Conservation (phyloP, 1,140 invertebrate species). For the Megalonaias nervosa region DNA sequence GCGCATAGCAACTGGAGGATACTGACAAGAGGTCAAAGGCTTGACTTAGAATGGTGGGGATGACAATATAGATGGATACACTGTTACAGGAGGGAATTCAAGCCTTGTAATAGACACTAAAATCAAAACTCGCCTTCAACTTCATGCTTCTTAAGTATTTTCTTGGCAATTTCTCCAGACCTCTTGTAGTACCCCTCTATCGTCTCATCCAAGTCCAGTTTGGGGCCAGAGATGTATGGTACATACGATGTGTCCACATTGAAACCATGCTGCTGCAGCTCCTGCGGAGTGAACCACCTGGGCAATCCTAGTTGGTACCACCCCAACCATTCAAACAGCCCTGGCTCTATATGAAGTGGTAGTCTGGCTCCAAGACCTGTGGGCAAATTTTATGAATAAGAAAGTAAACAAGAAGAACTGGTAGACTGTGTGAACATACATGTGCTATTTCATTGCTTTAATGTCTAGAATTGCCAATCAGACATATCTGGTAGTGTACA, state of each 20-base stretch:
- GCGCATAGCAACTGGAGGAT: no score
- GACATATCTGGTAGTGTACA: no score
- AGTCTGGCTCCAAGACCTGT: not conserved
- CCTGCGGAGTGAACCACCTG: constrained; percentile 82
- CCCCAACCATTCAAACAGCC: constrained; percentile 91
- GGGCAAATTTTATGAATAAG: no score
- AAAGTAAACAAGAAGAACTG: no score
- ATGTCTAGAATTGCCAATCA: no score
- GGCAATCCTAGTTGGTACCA: constrained; percentile 88
- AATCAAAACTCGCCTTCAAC: constrained; percentile 18
- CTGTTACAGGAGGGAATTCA: no score
- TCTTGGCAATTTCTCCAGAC: constrained; percentile 22
- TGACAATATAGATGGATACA: no score
- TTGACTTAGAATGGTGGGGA: no score
- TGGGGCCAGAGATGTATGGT: constrained; percentile 73
- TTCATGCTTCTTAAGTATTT: constrained; percentile 22
- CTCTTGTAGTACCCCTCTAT: constrained; percentile 29
- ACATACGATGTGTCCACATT: constrained; percentile 81
- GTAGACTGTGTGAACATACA: no score
- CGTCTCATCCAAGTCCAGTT: constrained; percentile 25
- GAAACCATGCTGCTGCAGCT: constrained; percentile 81
- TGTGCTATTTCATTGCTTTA: no score
- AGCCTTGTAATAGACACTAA: no score
- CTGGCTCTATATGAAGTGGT: constrained; percentile 59
- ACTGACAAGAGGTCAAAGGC: no score